Conservation (phyloP, 2,888 invertebrate genomes). For the Microplitis deprimator region DNA sequence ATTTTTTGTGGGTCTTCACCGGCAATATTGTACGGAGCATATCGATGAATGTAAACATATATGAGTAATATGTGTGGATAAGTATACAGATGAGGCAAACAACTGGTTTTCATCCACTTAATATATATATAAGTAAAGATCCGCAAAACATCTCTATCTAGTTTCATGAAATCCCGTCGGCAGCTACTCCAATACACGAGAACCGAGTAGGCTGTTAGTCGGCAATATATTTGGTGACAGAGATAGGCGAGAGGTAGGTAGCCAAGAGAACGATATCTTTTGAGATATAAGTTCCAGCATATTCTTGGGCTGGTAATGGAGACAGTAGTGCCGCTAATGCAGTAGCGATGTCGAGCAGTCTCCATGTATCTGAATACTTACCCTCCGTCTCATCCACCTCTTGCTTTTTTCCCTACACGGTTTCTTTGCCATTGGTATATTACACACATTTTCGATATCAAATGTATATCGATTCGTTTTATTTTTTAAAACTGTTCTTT, state of each 20-base stretch:
- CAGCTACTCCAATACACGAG: background rate
- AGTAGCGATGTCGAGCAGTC: slow-evolving; percentile 69
- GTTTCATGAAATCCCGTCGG: background rate
- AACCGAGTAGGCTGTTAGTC: slow-evolving; percentile 39
- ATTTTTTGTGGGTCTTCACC: too few species aligned
- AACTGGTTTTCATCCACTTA: too few species aligned
- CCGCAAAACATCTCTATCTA: background rate
- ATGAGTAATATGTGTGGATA: too few species aligned
- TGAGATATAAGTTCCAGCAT: slow-evolving; percentile 61
- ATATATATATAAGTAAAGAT: too few species aligned
- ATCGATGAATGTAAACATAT: slow-evolving; percentile 21
- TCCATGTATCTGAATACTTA: slow-evolving; percentile 52
- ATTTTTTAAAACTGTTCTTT: slow-evolving; percentile 9
- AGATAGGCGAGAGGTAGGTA: slow-evolving; percentile 60
- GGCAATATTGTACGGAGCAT: slow-evolving; percentile 14
- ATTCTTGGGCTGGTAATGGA: slow-evolving; percentile 64
- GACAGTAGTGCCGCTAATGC: slow-evolving; percentile 71
- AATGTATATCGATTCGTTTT: slow-evolving; percentile 34
- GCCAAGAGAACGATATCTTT: slow-evolving; percentile 63
- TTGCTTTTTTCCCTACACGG: slow-evolving; percentile 41
- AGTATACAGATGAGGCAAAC: too few species aligned
- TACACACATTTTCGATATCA: slow-evolving; percentile 45
- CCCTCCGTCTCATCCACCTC: slow-evolving; percentile 27
- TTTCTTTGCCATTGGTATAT: slow-evolving; percentile 44
- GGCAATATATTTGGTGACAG: slow-evolving; percentile 66